A percentile compares a stretch with the other conserved stretches of the same genome.
These are phyloP conservation scores for Oreonectes daqikongensis DNA, from an alignment of 2,797 vertebrate genomes.

Conservation along the genomic window DNA sequence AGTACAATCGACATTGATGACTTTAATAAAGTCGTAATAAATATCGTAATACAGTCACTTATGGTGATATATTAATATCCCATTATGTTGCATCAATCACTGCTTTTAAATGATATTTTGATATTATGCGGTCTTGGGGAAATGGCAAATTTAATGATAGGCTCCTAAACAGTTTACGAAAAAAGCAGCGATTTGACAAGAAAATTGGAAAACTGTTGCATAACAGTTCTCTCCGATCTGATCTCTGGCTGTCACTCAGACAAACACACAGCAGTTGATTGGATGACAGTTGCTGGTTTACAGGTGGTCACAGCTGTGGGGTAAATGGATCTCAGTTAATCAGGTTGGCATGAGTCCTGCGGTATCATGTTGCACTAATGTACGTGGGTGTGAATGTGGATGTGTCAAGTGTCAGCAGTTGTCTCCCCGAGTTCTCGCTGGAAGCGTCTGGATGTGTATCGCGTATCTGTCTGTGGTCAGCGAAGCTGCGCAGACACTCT, in stretches of 20 bases:
- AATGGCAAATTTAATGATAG: constrained; percentile 32
- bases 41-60: neutral
- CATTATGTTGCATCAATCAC: neutral
- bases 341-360: constrained; percentile 39
- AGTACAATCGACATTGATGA: neutral
- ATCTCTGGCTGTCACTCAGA: neutral
- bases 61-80: neutral
- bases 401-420: constrained; percentile 49
- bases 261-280: constrained; percentile 22
- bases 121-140: constrained; percentile 19
- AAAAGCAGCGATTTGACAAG: constrained; percentile 26
- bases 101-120: constrained; percentile 4
- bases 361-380: constrained; percentile 45
- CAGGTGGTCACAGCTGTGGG: constrained; percentile 51
- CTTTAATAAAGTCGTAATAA: neutral
- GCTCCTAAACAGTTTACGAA: constrained; percentile 10
- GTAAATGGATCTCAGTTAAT: constrained; percentile 45
- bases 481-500: constrained; percentile 14
- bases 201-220: constrained; percentile 32
- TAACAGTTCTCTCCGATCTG: constrained; percentile 7
- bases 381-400: constrained; percentile 44
- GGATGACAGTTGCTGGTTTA: constrained; percentile 45
- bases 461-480: constrained; percentile 41
- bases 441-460: constrained; percentile 37
- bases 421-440: constrained; percentile 34